Evolutionary conservation across 1,140 invertebrate species (phyloP), one percentile per base, ranked within the genome.

Genomic region (Tachypleus tridentatus): DNA sequence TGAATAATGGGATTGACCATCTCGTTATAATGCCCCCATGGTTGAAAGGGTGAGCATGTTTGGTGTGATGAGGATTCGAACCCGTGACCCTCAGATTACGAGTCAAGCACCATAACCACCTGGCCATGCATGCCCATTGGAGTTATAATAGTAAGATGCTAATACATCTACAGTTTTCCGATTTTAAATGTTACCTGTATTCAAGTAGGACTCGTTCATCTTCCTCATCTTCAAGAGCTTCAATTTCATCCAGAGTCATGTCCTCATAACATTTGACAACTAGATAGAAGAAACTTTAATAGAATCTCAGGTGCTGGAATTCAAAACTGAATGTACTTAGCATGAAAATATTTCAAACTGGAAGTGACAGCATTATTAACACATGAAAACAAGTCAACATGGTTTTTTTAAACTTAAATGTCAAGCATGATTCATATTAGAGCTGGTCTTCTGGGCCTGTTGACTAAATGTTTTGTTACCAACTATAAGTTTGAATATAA

Each of bases 151-250:
- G 29, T 29, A 29, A 29, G 29, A 29, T 29, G 29, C 29, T 29
- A 29, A 29, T 29, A 29, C 29, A 29, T 29, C 29, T 29, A 29
- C 29, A 29, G 29, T 29, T 29, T 29, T 2, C 29, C 2, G 29
- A 29, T 29, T 29, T 2, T 29, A 29, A 29, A 29, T 29, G 7
- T 54, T 54, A 61, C 67, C 67, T 65, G 59, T 66, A 94, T 72
- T 90, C 85, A 62, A 86, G 77, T 29, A 94, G 70, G 49, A 93
- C 80, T 67, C 79, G 82, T 76, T 94, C 91, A 80, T 97, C 93
- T 81, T 97, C 93, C 61, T 95, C 94, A 78, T 98, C 95, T 69
- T 69, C 67, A 58, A 69, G 9, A 5, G 61, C 49, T 51, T 69
- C 67, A 5, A 95, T 77, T 70, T 92, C 91, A 77, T 94, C 90